Conservation (phyloP, 2,797 vertebrate species). For the Malurus leucopterus region DNA sequence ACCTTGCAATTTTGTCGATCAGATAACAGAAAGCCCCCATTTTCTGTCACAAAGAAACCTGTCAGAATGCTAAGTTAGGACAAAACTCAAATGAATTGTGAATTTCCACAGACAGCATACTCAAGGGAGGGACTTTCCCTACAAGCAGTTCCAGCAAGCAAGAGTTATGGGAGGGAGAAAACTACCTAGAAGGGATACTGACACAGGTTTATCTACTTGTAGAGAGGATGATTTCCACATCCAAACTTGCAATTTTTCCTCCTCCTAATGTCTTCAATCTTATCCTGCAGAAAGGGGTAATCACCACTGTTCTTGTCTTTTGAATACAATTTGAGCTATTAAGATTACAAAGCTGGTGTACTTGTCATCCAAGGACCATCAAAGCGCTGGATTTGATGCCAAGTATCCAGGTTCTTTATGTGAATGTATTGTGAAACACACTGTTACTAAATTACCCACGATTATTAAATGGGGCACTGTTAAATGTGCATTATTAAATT, state of each 20-base stretch:
- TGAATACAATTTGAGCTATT: background rate
- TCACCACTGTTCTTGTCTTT: background rate
- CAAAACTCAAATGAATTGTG: background rate
- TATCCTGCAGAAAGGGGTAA: background rate
- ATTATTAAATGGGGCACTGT: background rate
- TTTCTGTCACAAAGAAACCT: background rate
- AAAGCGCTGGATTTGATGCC: background rate
- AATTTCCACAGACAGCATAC: background rate
- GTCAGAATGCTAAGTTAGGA: background rate
- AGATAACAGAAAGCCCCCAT: accelerated
- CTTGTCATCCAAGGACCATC: background rate
- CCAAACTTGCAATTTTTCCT: background rate
- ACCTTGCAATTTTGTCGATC: background rate
- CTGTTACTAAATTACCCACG: background rate
- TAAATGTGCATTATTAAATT: background rate
- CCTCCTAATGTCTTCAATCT: background rate
- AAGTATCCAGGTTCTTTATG: background rate
- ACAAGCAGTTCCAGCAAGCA: background rate
- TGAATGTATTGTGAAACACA: background rate
- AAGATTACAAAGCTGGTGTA: background rate
- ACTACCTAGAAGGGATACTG: background rate
- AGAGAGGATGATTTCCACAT: background rate
- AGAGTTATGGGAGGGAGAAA: background rate
- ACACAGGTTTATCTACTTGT: background rate
- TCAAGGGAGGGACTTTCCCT: background rate